A percentile compares a stretch with the other conserved stretches of the same genome.
Conservation (phyloP, 2,888 invertebrate species). For the Cerceris rybyensis region DNA sequence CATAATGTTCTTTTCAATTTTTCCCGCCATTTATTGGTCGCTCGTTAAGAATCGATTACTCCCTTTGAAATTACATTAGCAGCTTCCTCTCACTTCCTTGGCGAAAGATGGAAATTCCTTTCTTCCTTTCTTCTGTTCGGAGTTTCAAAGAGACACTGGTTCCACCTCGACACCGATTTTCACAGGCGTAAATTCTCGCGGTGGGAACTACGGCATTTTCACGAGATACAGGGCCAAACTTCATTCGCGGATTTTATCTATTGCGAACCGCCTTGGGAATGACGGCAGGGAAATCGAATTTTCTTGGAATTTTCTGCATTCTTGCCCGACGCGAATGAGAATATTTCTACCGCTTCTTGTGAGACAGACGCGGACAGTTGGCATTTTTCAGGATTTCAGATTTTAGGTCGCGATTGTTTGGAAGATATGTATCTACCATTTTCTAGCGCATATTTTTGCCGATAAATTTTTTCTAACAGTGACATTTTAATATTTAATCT, state of each 20-base stretch:
- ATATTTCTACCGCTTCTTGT: background rate
- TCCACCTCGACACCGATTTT: background rate
- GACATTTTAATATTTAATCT: too few relatives aligned
- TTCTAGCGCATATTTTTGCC: background rate
- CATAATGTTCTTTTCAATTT: too few relatives aligned
- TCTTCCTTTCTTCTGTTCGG: background rate
- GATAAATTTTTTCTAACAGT: background rate
- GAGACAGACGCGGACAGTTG: background rate
- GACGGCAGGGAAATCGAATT: constrained; percentile 52
- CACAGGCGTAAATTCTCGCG: constrained; percentile 17
- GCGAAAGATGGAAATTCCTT: background rate
- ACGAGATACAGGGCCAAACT: background rate
- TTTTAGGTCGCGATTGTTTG: constrained; percentile 2
- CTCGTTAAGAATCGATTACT: too few relatives aligned
- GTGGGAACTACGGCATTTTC: background rate
- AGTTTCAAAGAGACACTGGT: background rate
- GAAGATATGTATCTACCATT: background rate
- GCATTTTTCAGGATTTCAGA: background rate
- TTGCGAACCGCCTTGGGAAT: constrained; percentile 26
- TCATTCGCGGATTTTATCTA: constrained; percentile 33
- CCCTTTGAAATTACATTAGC: too few relatives aligned
- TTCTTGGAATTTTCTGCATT: constrained; percentile 25
- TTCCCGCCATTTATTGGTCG: too few relatives aligned
- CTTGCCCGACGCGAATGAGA: background rate
- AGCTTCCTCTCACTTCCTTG: too few relatives aligned